Base-by-base conservation (phyloP, 2,113 vertebrate genomes). In the Choloepus hoffmanni region DNA sequence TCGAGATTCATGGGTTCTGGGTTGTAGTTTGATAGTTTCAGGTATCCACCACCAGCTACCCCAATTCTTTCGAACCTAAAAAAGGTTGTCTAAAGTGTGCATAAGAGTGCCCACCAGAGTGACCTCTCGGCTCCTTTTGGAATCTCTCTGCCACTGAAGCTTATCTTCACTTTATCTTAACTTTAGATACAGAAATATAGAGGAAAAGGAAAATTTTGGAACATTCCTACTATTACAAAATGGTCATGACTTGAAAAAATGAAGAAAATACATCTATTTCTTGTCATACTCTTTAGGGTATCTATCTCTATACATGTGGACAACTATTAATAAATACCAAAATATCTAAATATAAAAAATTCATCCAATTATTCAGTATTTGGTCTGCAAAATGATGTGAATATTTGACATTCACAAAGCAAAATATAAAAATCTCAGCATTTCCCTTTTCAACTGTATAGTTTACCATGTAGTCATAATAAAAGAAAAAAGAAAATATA, bases 131-230 rank as follows among this genome's bases (percentile, higher is more conserved):
- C 36, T 36, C 36, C 36, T 36, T 36, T 36, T 36, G 36, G 36
- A 36, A 36, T 36, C 36, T 36, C 36, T 36, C 36, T 36, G 36
- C 36, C 36, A 36, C 36, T 36, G 36, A 36, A 36, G 36, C 36
- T 36, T 36, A 36, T 36, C 36, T 36, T 36, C 36, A 36, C 36
- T 36, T 36, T 36, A 36, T 43, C 26, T 73, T 86, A 26, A 21
- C 48, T 86, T 86, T n/a, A 76, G n/a, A 76, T 89, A 40, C 74
- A 95, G 96, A 77, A n/a, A 48, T 55, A 94, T 16, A n/a, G 63
- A 85, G 58, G 90, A 53, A 50, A 95, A 93, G 85, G 50, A 94
- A 88, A 82, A 85, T 28, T 63, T 53, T 58, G 62, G 4, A 90
- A 81, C 28, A 86, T 86, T 92, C 43, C 15, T 83, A 85, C 84